Base-by-base conservation (phyloP, 2,797 vertebrate genomes). In the Acanthurus lineatus region DNA sequence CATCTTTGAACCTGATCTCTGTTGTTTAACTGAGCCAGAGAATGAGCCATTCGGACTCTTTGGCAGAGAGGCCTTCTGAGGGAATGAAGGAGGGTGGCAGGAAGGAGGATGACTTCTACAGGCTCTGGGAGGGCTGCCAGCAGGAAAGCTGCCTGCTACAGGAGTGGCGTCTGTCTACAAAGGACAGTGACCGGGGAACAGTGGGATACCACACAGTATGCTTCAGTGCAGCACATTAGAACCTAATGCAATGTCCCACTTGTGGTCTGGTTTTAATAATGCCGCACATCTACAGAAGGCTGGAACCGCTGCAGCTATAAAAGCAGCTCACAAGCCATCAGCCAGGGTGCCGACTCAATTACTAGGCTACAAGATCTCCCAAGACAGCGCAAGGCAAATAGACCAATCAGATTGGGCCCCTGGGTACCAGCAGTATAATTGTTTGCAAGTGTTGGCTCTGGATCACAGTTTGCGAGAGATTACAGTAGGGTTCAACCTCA, bases 371-470 rank as follows among this genome's bases (percentile, higher is more conserved):
- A 83, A 83, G 77, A 87, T 93, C 88, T 88, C 92, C 87, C 86
- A 84, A 77, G 90, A 91, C 88, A 79, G 81, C 59, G 20, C 68
- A 80, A 87, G 85, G 89, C 91, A 92, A 94, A 92, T 84, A 89
- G 81, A 90, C 90, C 92, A 94, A 93, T 94, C 93, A 92, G 81
- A 91, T 83, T 22, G 44, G 78, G 73, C 90, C 91, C 67, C 86
- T 89, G 52, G 87, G 86, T 88, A 87, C 76, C 63, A 74, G 83
- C 64, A 57, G 66, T 48, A 53, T 93, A 94, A 95, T 92, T 90
- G 89, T 88, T 93, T 89, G 87, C 90, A 92, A 94, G 91, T 91
- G 90, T 90, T 86, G 89, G 85, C 78, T 75, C 60, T 32, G 63
- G 64, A 84, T 83, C 6, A 40, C 66, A 84, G 77, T 84, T 88